Evolutionary conservation across 1,140 invertebrate genomes (phyloP).

Genomic region (Apis laboriosa): DNA sequence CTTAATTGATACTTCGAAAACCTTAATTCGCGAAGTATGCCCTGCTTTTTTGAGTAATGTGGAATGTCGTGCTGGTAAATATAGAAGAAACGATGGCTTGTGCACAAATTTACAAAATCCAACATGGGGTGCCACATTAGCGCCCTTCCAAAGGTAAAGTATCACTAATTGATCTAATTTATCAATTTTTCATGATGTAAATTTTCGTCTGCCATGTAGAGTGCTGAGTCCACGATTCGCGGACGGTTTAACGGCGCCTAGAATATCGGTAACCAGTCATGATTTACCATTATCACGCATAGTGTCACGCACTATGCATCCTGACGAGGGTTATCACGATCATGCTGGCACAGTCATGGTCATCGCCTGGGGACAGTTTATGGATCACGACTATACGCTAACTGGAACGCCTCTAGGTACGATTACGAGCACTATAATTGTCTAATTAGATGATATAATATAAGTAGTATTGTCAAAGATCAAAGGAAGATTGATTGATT

Average conservation of each 20-base stretch:
- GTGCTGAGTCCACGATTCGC: slow-evolving; percentile 89
- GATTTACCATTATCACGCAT: slow-evolving; percentile 90
- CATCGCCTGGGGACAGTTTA: slow-evolving; percentile 96
- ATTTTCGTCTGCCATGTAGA: slow-evolving; percentile 74
- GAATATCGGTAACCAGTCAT: slow-evolving; percentile 87
- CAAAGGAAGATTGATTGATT: not conserved
- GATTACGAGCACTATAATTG: slow-evolving; percentile 27
- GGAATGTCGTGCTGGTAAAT: slow-evolving; percentile 94
- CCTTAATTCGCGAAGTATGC: slow-evolving; percentile 92
- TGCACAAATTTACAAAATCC: slow-evolving; percentile 96
- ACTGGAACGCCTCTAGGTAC: slow-evolving; percentile 92
- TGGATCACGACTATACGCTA: slow-evolving; percentile 96
- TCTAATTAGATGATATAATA: not conserved
- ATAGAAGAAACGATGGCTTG: slow-evolving; percentile 93
- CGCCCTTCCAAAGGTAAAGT: slow-evolving; percentile 89
- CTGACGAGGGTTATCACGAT: slow-evolving; percentile 95
- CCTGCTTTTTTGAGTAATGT: slow-evolving; percentile 93
- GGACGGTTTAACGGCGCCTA: slow-evolving; percentile 90
- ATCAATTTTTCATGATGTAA: not conserved
- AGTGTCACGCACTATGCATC: slow-evolving; percentile 94
- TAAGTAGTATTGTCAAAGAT: not conserved
- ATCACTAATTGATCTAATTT: not conserved
- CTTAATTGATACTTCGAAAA: slow-evolving; percentile 94
- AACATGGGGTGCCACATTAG: slow-evolving; percentile 93
- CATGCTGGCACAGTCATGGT: slow-evolving; percentile 96